Evolutionary conservation across 2,797 vertebrate genomes (phyloP).

Genomic region (Parauchenoglanis punctatus): DNA sequence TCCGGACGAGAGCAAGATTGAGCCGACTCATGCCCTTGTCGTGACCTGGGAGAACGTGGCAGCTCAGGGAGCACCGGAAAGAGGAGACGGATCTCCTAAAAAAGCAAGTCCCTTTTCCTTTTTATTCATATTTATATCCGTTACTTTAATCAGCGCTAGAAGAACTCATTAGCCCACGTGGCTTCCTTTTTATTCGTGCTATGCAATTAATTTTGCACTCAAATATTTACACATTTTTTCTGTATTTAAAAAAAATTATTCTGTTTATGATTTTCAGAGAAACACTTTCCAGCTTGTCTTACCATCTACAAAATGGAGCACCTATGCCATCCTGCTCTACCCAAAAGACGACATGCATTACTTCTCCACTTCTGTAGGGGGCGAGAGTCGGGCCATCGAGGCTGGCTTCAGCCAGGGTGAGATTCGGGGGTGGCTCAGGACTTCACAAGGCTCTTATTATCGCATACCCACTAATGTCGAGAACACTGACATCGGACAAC

Average conservation of each 20-base stretch:
- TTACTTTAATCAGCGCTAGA: background rate
- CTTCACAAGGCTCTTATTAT: constrained; percentile 78
- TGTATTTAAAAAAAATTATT: constrained; percentile 12
- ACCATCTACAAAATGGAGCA: constrained; percentile 78
- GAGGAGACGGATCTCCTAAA: constrained; percentile 62
- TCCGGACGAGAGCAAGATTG: constrained; percentile 66
- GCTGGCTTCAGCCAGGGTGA: constrained; percentile 86
- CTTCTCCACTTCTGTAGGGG: constrained; percentile 71
- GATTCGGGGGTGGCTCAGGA: constrained; percentile 65
- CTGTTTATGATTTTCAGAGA: constrained; percentile 73
- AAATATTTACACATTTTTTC: background rate
- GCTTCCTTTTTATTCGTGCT: background rate
- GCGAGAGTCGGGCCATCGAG: constrained; percentile 63
- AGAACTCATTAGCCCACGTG: background rate
- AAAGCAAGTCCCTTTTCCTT: constrained; percentile 69
- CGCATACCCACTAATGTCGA: constrained; percentile 77
- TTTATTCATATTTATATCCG: background rate
- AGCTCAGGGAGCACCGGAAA: constrained; percentile 62
- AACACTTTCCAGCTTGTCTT: constrained; percentile 93
- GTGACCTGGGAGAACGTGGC: constrained; percentile 88
- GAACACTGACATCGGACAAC: constrained; percentile 72
- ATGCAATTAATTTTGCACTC: background rate
- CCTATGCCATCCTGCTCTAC: constrained; percentile 90
- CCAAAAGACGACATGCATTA: constrained; percentile 84
- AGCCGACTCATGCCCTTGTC: constrained; percentile 74